Conservation (phyloP, 2,797 vertebrate genomes). For the Acanthis flammea region DNA sequence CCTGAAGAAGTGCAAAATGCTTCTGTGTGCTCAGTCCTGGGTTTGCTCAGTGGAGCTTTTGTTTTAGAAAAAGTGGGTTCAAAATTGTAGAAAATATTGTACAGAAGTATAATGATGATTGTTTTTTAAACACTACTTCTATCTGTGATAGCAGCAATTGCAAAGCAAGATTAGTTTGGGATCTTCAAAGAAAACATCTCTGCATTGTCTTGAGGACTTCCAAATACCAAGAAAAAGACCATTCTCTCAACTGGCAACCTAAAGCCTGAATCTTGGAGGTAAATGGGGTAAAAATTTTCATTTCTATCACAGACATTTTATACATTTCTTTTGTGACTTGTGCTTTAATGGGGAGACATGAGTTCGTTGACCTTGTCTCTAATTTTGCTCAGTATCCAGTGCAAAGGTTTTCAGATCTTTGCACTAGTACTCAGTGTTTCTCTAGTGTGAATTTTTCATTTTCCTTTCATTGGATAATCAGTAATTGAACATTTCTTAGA, state of each 20-base stretch:
- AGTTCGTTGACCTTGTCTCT: background rate
- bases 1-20: background rate
- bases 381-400: background rate
- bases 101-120: background rate
- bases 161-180: background rate
- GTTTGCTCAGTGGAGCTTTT: background rate
- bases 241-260: background rate
- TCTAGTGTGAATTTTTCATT: background rate
- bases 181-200: background rate
- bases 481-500: background rate
- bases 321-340: background rate
- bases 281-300: background rate
- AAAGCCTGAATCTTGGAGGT: background rate
- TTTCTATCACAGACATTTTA: background rate
- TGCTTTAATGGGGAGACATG: background rate
- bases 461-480: background rate
- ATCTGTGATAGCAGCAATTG: background rate
- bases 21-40: background rate
- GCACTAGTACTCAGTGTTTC: background rate
- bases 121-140: background rate
- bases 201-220: background rate
- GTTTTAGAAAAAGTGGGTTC: background rate
- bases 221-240: background rate
- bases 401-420: background rate
- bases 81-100: background rate